Evolutionary conservation across 2,888 invertebrate genomes (phyloP).

Genomic region (Keiferia lycopersicella): DNA sequence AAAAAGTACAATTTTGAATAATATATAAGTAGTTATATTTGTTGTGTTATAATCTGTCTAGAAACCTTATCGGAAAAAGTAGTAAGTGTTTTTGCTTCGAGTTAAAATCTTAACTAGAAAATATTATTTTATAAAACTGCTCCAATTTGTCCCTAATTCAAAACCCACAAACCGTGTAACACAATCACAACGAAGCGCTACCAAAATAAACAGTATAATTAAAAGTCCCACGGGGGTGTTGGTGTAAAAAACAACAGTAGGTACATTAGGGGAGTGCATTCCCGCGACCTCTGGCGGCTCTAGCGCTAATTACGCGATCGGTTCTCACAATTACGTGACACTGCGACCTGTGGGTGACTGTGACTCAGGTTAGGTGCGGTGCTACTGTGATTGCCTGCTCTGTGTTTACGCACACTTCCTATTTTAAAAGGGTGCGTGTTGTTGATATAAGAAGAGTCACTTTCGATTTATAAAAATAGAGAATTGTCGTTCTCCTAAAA

Average conservation of each 20-base stretch:
- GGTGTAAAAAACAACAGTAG: constrained; percentile 48
- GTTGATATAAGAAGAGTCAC: too few relatives aligned
- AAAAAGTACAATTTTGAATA: background rate
- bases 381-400: constrained; percentile 23
- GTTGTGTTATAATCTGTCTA: too few relatives aligned
- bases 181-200: constrained; percentile 32
- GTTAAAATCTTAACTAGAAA: background rate
- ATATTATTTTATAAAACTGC: background rate
- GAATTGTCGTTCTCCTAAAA: too few relatives aligned
- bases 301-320: constrained; percentile 74
- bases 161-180: constrained; percentile 13
- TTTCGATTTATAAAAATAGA: background rate
- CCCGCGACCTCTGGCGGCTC: constrained; percentile 74
- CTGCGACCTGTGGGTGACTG: constrained; percentile 9
- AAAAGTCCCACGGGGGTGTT: constrained; percentile 70
- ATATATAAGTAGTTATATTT: too few relatives aligned
- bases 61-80: too few relatives aligned
- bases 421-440: constrained; percentile 15
- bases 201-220: constrained; percentile 60
- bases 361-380: constrained; percentile 13
- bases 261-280: constrained; percentile 51
- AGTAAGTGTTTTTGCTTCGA: too few relatives aligned
- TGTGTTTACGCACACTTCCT: constrained; percentile 16
- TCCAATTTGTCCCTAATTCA: background rate
- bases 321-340: constrained; percentile 73